Evolutionary conservation across 2,888 invertebrate species (phyloP), one percentile per base, ranked within the genome.

Genomic region (Nebria salina): DNA sequence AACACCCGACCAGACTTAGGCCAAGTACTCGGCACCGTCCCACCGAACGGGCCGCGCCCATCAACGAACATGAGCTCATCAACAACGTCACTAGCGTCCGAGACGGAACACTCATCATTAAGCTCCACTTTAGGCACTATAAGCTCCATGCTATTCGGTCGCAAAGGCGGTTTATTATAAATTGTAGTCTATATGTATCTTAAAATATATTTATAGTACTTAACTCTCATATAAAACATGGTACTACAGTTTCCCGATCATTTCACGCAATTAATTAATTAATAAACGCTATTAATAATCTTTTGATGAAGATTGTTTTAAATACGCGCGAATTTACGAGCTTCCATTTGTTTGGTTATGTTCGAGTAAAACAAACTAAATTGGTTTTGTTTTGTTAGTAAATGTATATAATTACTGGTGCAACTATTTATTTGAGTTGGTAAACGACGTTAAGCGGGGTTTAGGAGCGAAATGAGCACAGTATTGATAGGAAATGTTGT

Each of bases 121-220:
- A 79, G 79, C 75, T 83, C 83, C 73, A 91, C 93, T 76, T 91
- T 96, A 64, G 96, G 96, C 81, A 95, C 95, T 72, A 92, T 95
- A 83, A 95, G 95, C 89, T 93, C 94, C 82, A 89, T 95, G 85
- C 90, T 96, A 76, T 96, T 96, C 88, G 96, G 96, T 65, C 91
- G 96, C 83, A 96, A 96, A 87, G 96, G 96, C 76, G 96, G 96
- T 77, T 91, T 96, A 85, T 92, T 81, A n/a, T 81, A 76, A 76
- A 73, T 41, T 34, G 34, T 34, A 34, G 4, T 34, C 34, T 4
- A 34, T 34, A 34, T 34, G 34, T 34, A 65, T 65, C n/a, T 65
- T n/a, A 65, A 65, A 65, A 20, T 20, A 20, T 20, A 20, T 20
- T 20, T 20, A 20, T 65, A 65, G n/a, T n/a, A 15, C n/a, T 65